Base-by-base conservation (phyloP, 2,113 vertebrate genomes). In the Mesitornis unicolor region DNA sequence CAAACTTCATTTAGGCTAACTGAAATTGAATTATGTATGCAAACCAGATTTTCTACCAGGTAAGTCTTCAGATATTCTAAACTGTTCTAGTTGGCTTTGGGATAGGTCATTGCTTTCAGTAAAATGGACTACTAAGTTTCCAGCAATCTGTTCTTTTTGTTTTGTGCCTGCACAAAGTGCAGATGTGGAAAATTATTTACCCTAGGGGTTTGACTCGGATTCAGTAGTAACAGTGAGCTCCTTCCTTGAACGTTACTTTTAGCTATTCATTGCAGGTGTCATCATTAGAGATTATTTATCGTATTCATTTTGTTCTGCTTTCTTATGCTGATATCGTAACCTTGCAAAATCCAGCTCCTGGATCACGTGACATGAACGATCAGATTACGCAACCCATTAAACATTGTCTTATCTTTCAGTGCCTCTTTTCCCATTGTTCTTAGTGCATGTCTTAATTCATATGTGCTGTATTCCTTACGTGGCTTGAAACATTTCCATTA, bases 321-420 rank as follows among this genome's bases (percentile, higher is more conserved):
- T 88, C 68, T 68, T 71, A 16, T n/a, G 36, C 7, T 75, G 79
- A 33, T 90, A 88, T n/a, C 40, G 90, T 92, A 86, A 60, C 71
- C 60, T 93, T 75, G 83, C 80, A 80, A 96, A 94, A 88, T 81
- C 50, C 83, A 96, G 60, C 19, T 75, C 87, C 90, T 64, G 51
- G 56, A 77, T 80, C 83, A 85, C 16, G 2, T 74, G 71, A 67
- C 21, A 13, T n/a, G 51, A 88, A 16, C 60, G 70, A 89, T 95
- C 87, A 87, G 84, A 89, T 95, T 87, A 84, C 74, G 60, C 36
- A 89, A 90, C 28, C 60, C 79, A 78, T 93, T 95, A 95, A 96
- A 91, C 63, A 85, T 50, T 43, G 63, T 83, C 87, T 93, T 94
- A 94, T 84, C 79, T 96, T 92, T 96, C 88, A 90, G 60, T 93